phyloP scores from a whole-genome alignment of 2,888 invertebrate species.

The Deladenus siricidicola region DNA sequence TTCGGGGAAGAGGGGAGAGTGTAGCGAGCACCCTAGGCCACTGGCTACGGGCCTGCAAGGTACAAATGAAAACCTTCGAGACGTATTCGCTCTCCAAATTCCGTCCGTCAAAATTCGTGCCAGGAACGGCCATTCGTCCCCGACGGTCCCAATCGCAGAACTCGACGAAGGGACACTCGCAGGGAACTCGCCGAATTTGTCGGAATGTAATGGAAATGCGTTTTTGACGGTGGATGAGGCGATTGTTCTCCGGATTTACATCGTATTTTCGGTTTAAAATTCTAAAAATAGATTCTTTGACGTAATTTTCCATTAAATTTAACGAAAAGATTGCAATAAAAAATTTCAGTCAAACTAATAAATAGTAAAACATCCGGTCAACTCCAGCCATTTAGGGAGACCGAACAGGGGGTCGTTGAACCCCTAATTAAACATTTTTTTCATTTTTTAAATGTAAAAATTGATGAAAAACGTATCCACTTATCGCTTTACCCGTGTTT shows the following conservation, averaged over 20 bases:
- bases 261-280: slow-evolving; percentile 78
- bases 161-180: slow-evolving; percentile 45
- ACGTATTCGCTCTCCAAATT: not conserved
- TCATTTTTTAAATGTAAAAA: no score
- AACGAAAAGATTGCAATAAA: not conserved
- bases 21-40: no score
- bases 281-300: slow-evolving; percentile 30
- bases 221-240: slow-evolving; percentile 31
- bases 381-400: no score
- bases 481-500: slow-evolving; percentile 70
- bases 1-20: no score
- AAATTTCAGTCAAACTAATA: not conserved
- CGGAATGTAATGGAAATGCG: slow-evolving; percentile 58
- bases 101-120: slow-evolving; percentile 10
- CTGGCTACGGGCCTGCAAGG: no score
- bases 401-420: no score
- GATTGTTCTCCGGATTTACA: slow-evolving; percentile 58
- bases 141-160: slow-evolving; percentile 30
- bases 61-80: not conserved
- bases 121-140: slow-evolving; percentile 15
- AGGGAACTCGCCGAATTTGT: slow-evolving; percentile 51
- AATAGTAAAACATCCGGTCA: not conserved
- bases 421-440: no score
- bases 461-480: no score
- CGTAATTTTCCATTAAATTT: no score